Conservation (phyloP, 2,113 vertebrate species). For the Nothoprocta perdicaria region DNA sequence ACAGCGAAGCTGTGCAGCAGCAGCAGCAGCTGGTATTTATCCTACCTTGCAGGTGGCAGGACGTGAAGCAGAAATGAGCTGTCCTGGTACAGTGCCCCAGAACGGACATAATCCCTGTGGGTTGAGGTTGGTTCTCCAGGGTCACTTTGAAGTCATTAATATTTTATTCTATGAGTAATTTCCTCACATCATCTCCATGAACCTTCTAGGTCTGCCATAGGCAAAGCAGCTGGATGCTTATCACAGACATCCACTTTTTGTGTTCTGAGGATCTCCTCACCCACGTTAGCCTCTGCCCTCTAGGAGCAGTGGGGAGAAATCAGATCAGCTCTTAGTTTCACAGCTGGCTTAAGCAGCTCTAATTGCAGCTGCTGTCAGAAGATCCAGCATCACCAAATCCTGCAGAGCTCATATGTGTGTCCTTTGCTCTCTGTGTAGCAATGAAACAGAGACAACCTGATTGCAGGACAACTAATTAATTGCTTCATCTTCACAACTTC, state of each 20-base stretch:
- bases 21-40: neutral
- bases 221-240: neutral
- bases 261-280: neutral
- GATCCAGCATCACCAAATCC: neutral
- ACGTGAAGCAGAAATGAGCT: neutral
- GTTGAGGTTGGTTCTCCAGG: neutral
- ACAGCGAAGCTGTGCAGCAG: constrained; percentile 29
- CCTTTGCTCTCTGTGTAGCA: neutral
- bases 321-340: neutral
- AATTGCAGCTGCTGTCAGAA: neutral
- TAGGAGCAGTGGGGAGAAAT: neutral
- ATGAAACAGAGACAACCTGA: neutral
- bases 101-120: fast-evolving
- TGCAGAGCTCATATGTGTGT: neutral
- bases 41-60: neutral
- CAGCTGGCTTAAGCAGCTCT: neutral
- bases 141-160: neutral
- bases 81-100: fast-evolving
- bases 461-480: neutral
- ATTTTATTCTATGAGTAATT: neutral
- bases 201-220: neutral
- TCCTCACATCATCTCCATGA: neutral
- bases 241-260: neutral
- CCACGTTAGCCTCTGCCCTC: neutral
- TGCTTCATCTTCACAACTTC: neutral